Conservation (phyloP, 1,140 invertebrate species). For the Neodiprion virginianus region DNA sequence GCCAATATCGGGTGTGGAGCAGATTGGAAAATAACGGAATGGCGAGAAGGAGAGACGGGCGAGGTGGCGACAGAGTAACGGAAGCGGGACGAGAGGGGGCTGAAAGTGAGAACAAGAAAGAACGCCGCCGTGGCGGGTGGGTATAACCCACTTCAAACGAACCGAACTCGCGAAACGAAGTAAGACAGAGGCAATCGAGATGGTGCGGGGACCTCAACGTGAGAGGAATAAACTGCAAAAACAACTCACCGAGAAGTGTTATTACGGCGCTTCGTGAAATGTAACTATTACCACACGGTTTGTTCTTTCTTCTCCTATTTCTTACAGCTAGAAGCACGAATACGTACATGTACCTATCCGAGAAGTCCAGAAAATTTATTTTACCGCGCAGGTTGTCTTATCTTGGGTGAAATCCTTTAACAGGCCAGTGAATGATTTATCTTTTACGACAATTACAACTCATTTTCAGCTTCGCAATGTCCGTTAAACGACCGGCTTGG, state of each 20-base stretch:
- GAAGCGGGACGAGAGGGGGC: not conserved
- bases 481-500: no score
- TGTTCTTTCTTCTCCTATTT: no score
- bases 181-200: not conserved
- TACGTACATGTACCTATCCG: no score
- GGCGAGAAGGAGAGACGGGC: not conserved
- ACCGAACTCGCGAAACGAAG: not conserved
- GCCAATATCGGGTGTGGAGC: not conserved
- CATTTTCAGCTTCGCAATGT: no score
- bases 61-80: not conserved
- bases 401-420: no score
- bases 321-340: not conserved
- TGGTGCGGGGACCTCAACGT: not conserved
- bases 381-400: no score
- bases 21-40: constrained; percentile 7
- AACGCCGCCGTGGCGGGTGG: not conserved
- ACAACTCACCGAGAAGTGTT: not conserved
- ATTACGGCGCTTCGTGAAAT: not conserved
- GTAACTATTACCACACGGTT: not conserved
- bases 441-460: no score
- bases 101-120: constrained; percentile 2
- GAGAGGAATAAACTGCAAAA: not conserved
- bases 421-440: no score
- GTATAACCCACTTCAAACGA: not conserved
- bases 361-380: no score